Base-by-base conservation (phyloP, 2,113 vertebrate species). In the Anarhynchus alexandrinus region DNA sequence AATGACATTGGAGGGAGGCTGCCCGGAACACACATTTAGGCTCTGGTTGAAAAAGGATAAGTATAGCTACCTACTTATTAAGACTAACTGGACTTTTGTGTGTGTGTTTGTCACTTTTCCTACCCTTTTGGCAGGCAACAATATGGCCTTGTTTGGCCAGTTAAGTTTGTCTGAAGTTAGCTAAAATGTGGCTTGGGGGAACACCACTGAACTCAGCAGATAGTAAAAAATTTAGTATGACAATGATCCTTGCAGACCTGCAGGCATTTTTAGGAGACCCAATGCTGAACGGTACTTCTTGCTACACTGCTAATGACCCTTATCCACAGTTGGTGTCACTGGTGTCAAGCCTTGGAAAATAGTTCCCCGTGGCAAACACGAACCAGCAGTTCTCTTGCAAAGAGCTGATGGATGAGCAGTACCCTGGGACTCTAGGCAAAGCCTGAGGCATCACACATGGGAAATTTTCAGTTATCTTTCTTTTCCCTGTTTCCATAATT, bases 401-500 rank as follows among this genome's bases (percentile, higher is more conserved):
- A 81, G 51, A 95, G 29, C 77, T 81, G 87, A 89, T 73, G 77
- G 77, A 84, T 66, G 38, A 91, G 77, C 32, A 59, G 72, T 22
- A 78, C n/a, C 69, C 55, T 74, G 84, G 32, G 61, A 61, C 52
- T 70, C 59, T 10, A 89, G 45, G 59, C 55, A 94, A 96, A 91
- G 82, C 73, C 82, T 82, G 29, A 96, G 70, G 78, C 92, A 82
- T 62, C 47, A 91, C 65, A 89, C 57, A 51, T 73, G 51, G 61
- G 79, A 88, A 93, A 73, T 67, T 91, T 89, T 81, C 45, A 58
- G 82, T 57, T 82, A 29, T 73, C 52, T 94, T 93, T 94, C 82
- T 64, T 95, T 92, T 65, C 52, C 20, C 14, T 29, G 5, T 27
- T 85, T 95, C 34, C 25, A 23, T 51, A 81, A 86, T 86, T 86